Evolutionary conservation across 2,113 vertebrate species (phyloP).

Genomic region (Gallinago undulata): DNA sequence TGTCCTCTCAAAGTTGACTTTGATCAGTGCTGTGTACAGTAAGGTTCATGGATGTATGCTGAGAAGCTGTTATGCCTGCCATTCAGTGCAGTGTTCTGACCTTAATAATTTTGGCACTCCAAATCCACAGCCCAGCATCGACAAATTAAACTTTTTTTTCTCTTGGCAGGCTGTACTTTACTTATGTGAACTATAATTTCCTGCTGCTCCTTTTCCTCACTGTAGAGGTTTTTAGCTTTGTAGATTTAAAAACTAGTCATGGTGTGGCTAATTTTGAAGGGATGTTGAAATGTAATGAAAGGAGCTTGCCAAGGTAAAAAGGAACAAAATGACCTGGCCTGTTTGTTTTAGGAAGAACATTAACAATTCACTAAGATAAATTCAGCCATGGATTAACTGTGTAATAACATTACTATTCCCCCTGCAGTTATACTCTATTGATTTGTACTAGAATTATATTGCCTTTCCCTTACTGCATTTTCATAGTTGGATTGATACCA

Average conservation of each 20-base stretch:
- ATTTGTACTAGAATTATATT: neutral
- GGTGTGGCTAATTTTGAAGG: neutral
- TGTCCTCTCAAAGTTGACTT: neutral
- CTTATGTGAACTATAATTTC: neutral
- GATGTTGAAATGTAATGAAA: neutral
- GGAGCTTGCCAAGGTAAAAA: neutral
- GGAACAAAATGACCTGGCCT: neutral
- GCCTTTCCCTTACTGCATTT: neutral
- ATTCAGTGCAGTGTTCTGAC: neutral
- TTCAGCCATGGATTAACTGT: conserved; percentile 1
- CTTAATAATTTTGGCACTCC: neutral
- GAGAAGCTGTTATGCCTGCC: neutral
- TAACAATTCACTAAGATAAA: neutral
- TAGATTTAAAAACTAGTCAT: neutral
- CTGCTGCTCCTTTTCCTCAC: neutral
- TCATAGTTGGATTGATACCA: neutral
- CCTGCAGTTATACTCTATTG: neutral
- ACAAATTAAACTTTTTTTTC: neutral
- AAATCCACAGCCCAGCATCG: neutral
- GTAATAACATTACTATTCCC: conserved; percentile 5
- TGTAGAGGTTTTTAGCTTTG: neutral
- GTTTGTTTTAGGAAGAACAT: neutral
- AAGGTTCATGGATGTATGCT: neutral
- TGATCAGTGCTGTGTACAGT: neutral
- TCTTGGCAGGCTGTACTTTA: neutral